Percentiles rank a stretch among this genome's conserved stretches.
phyloP scores from a whole-genome alignment of 2,888 invertebrate species.

The Eupithecia subumbrata region DNA sequence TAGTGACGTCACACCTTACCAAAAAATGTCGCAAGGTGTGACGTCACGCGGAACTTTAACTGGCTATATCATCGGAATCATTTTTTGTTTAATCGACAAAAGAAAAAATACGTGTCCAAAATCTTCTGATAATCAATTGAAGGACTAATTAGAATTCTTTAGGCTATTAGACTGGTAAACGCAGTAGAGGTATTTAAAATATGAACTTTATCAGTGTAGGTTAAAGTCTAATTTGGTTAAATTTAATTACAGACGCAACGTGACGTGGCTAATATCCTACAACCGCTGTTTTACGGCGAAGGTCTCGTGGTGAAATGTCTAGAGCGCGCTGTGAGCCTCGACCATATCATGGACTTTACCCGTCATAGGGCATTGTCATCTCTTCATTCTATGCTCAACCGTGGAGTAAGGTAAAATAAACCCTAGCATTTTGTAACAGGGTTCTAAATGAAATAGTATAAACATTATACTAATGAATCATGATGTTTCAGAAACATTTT shows the following conservation, averaged over 20 bases:
- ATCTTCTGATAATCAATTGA: too few relatives aligned
- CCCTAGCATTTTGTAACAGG: constrained; percentile 9
- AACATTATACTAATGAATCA: neutral
- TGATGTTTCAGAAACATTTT: constrained; percentile 89
- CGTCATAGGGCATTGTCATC: constrained; percentile 97
- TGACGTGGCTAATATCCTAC: constrained; percentile 93
- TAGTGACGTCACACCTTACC: too few relatives aligned
- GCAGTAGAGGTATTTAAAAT: neutral
- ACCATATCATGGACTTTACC: constrained; percentile 99
- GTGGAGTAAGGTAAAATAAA: constrained; percentile 88
- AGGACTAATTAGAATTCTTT: too few relatives aligned
- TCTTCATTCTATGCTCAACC: constrained; percentile 98
- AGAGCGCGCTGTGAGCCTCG: constrained; percentile 95
- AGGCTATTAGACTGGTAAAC: too few relatives aligned
- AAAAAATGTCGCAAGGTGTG: too few relatives aligned
- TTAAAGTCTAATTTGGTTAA: neutral
- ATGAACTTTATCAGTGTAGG: neutral
- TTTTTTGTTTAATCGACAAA: too few relatives aligned
- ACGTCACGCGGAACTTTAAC: too few relatives aligned
- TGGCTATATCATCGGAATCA: too few relatives aligned
- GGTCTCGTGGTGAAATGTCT: constrained; percentile 96
- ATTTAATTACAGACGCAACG: constrained; percentile 87
- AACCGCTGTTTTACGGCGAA: constrained; percentile 94
- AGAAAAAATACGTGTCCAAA: too few relatives aligned
- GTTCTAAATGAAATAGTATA: neutral